phyloP scores from a whole-genome alignment of 2,113 vertebrate species.

The Urocolius indicus region DNA sequence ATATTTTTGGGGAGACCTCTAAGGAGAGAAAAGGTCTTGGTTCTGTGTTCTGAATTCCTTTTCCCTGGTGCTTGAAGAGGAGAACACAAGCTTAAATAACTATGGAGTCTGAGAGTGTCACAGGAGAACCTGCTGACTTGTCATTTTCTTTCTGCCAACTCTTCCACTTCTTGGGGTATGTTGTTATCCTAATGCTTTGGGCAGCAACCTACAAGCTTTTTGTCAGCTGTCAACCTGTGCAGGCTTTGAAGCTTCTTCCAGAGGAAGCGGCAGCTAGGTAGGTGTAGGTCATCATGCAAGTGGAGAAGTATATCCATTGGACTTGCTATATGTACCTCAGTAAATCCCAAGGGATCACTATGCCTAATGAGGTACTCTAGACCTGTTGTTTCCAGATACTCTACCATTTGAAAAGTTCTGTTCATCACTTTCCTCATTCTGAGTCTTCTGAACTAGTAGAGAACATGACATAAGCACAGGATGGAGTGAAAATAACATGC shows the following conservation, averaged over 20 bases:
- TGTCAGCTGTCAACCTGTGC: background rate
- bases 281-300: background rate
- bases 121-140: background rate
- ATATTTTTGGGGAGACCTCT: background rate
- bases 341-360: background rate
- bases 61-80: background rate
- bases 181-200: background rate
- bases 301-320: background rate
- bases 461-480: background rate
- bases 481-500: background rate
- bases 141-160: background rate
- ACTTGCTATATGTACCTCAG: background rate
- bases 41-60: background rate
- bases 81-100: background rate
- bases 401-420: background rate
- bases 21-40: background rate
- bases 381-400: background rate
- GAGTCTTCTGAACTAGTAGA: background rate
- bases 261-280: background rate
- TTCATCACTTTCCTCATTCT: background rate
- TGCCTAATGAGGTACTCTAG: background rate
- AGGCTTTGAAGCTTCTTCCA: background rate
- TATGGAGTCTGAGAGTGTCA: background rate
- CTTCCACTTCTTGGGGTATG: background rate
- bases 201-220: background rate